Conservation (phyloP, 2,888 invertebrate genomes). For the Nymphalis polychloros region DNA sequence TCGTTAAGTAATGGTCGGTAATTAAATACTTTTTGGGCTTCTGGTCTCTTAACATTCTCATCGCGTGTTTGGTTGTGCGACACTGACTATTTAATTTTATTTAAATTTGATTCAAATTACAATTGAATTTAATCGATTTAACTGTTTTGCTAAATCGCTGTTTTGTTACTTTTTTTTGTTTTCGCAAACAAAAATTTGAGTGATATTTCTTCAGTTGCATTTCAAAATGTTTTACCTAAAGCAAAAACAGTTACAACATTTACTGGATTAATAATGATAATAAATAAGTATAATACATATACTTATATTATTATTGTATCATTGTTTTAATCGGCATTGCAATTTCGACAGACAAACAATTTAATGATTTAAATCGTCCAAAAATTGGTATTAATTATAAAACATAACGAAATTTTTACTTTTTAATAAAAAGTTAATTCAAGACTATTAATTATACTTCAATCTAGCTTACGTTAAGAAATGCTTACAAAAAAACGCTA, state of each 20-base stretch:
- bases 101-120: constrained; percentile 29
- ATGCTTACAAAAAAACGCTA: constrained; percentile 8
- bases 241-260: too few species aligned
- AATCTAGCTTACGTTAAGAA: background rate
- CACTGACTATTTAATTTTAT: constrained; percentile 29
- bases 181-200: background rate
- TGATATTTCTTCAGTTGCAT: too few species aligned
- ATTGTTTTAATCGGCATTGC: background rate
- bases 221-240: too few species aligned
- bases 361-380: background rate
- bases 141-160: background rate
- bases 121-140: constrained; percentile 11
- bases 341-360: background rate
- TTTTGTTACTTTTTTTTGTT: background rate
- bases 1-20: constrained; percentile 37
- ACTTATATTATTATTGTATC: background rate
- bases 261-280: too few species aligned
- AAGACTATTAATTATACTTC: constrained; percentile 3
- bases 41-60: constrained; percentile 37
- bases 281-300: background rate
- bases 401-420: background rate
- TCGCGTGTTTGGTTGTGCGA: constrained; percentile 35
- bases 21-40: constrained; percentile 49
- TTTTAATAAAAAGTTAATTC: background rate
- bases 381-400: background rate